Conservation (phyloP, 2,797 vertebrate genomes). For the Microcaecilia unicolor region DNA sequence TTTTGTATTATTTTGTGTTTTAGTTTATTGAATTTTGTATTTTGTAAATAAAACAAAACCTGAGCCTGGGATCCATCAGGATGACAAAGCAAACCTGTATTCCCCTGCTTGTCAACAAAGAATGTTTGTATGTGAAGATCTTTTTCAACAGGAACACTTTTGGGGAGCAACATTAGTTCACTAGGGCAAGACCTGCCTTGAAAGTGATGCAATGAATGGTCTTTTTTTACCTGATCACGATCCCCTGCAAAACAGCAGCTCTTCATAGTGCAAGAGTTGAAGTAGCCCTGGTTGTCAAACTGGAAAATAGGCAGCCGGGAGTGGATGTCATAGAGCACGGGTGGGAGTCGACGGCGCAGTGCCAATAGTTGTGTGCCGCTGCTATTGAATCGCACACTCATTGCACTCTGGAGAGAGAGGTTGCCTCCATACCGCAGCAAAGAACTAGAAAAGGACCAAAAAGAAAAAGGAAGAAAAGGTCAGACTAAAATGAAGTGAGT, state of each 20-base stretch:
- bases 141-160: no score
- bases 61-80: no score
- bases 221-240: slow-evolving; percentile 79
- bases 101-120: no score
- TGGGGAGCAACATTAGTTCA: no score
- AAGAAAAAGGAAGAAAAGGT: not conserved
- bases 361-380: slow-evolving; percentile 90
- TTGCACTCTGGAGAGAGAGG: slow-evolving; percentile 92
- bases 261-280: slow-evolving; percentile 98
- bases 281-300: slow-evolving; percentile 98
- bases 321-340: slow-evolving; percentile 93
- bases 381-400: slow-evolving; percentile 97
- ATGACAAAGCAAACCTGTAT: no score
- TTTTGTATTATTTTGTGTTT: no score
- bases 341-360: slow-evolving; percentile 84
- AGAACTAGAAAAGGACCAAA: slow-evolving; percentile 72
- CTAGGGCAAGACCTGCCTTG: no score
- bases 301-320: slow-evolving; percentile 93
- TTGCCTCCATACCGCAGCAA: slow-evolving; percentile 91
- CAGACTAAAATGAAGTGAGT: no score
- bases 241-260: slow-evolving; percentile 98
- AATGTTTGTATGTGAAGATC: no score
- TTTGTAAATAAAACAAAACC: no score
- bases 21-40: no score
- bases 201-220: not conserved